phyloP scores from a whole-genome alignment of 1,140 invertebrate species.

The Parapsyche elsis region DNA sequence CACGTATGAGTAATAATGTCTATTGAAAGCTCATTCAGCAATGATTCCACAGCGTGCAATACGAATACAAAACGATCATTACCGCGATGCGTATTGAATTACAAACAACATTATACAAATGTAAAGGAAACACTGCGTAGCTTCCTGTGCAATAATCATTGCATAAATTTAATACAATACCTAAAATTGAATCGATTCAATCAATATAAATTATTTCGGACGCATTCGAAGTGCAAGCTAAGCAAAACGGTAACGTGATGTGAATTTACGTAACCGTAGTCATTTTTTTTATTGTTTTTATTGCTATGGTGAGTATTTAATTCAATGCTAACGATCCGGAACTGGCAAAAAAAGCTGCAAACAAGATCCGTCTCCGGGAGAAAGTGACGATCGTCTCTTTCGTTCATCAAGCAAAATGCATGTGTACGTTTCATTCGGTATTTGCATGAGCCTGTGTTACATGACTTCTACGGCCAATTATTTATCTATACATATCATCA shows the following conservation, averaged over 20 bases:
- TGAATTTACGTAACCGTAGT: not conserved
- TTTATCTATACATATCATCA: not conserved
- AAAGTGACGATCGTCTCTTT: constrained; percentile 46
- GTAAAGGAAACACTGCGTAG: too few species aligned
- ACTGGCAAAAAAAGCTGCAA: constrained; percentile 52
- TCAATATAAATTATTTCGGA: not conserved
- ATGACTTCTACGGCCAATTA: not conserved
- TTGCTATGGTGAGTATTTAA: not conserved
- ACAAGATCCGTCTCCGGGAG: constrained; percentile 56
- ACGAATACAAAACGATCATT: not conserved
- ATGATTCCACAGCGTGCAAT: not conserved
- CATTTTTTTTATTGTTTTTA: constrained; percentile 19
- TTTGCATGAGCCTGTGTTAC: not conserved
- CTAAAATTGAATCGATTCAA: not conserved
- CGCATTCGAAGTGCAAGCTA: not conserved
- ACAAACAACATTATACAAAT: too few species aligned
- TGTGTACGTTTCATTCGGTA: not conserved
- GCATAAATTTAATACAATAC: too few species aligned
- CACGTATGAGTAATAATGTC: not conserved
- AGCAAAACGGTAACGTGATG: not conserved
- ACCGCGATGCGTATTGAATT: not conserved
- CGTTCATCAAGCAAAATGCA: not conserved
- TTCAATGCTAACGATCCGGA: constrained; percentile 41
- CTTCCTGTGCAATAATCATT: too few species aligned
- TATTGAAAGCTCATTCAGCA: not conserved